Base-by-base conservation (phyloP, 2,113 vertebrate genomes). In the Gopherus flavomarginatus region DNA sequence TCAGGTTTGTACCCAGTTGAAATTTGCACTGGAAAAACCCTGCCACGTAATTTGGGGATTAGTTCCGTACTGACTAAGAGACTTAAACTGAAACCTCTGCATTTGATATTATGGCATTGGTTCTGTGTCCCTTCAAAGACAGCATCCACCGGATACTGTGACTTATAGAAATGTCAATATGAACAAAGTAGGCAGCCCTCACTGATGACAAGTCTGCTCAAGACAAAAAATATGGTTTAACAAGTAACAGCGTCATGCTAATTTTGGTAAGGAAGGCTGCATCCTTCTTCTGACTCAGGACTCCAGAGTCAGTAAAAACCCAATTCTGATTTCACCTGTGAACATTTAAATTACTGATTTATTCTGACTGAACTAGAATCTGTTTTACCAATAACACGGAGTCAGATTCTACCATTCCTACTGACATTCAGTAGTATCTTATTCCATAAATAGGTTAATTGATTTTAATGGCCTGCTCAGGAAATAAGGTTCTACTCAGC, bases 261-360 rank as follows among this genome's bases (percentile, higher is more conserved):
- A 0, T 96, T 92, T 95, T 59, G 59, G 22, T 22, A 27, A 83
- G 72, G 38, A 83, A 56, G 16, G 16, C 9, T 27, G 9, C 9
- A 44, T 27, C 0, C 21, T 86, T 92, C 52, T 85, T 88, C 72
- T 91, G 9, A 29, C 38, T 94, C 50, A 95, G 62, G 80, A 85
- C 86, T 49, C 86, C 12, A 4, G n/a, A 83, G 89, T 93, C 87
- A 95, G 50, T 54, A 69, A 93, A 91, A 96, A 95, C 31, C 13
- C 19, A 91, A 93, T 91, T 95, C 38, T 90, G 56, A 95, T 69
- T 69, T 69, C 62, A 79, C 79, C 42, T 75, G 11, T 82, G 62
- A 94, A 95, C 50, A 7, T 8, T 62, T 35, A 65, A 35, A 17
- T 8, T 16, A 19, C 31, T 69, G 62, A 47, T 47, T 77, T 77